These are phyloP conservation scores for Melangyna quadrimaculata DNA, from an alignment of 2,888 invertebrate species.

Conservation along the genomic window DNA sequence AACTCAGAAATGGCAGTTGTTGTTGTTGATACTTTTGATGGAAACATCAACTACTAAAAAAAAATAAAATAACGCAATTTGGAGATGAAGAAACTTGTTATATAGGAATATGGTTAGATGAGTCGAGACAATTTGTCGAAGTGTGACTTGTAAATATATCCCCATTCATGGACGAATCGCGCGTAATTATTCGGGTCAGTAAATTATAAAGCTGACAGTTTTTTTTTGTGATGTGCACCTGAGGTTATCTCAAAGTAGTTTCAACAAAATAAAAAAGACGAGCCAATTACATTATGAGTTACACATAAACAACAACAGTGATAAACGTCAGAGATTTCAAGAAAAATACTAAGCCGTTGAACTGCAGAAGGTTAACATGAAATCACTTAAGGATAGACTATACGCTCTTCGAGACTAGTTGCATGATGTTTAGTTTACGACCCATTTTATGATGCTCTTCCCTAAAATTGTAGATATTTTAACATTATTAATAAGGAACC, in stretches of 20 bases:
- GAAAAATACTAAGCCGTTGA: background rate
- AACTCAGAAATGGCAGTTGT: background rate
- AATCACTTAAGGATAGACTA: background rate
- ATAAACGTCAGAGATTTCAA: background rate
- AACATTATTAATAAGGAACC: too few species aligned
- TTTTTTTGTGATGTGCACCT: background rate
- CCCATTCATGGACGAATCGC: constrained; percentile 22
- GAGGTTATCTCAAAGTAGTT: constrained; percentile 6
- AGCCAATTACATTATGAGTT: background rate
- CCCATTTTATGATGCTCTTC: too few species aligned
- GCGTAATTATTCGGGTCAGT: constrained; percentile 49
- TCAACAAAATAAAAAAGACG: background rate
- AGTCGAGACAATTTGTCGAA: constrained; percentile 44
- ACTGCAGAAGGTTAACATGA: background rate
- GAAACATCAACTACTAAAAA: background rate
- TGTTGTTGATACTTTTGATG: background rate
- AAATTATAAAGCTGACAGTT: constrained; percentile 30
- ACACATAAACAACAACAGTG: background rate
- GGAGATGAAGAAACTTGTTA: constrained; percentile 59
- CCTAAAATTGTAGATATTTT: too few species aligned
- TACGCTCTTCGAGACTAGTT: background rate
- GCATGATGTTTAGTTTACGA: background rate
- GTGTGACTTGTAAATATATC: constrained; percentile 43
- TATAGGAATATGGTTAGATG: constrained; percentile 29
- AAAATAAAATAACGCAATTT: constrained; percentile 50